phyloP scores from a whole-genome alignment of 2,113 vertebrate species.

The Pseudopodoces humilis region DNA sequence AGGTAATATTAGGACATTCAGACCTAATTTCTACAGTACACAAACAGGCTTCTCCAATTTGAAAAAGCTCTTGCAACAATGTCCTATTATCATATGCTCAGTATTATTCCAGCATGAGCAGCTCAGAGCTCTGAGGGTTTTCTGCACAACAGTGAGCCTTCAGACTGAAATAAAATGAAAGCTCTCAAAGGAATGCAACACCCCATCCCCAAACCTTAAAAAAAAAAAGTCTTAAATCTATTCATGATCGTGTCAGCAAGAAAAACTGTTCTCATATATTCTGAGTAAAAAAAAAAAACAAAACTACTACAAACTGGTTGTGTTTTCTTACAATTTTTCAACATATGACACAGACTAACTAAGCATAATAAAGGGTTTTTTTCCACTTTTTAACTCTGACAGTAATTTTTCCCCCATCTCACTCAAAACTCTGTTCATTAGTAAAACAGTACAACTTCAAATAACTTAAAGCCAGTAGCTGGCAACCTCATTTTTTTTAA shows the following conservation, averaged over 20 bases:
- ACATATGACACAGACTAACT: not conserved
- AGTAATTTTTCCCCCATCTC: not conserved
- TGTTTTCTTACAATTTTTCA: not conserved
- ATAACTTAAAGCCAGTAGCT: not conserved
- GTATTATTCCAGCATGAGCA: not conserved
- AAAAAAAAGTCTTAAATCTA: not conserved
- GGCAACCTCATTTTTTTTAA: not conserved
- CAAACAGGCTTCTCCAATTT: not conserved
- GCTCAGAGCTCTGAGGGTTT: not conserved
- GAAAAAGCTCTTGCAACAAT: slow-evolving; percentile 20
- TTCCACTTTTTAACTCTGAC: not conserved
- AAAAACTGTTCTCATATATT: not conserved
- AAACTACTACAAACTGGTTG: not conserved
- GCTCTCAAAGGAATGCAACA: not conserved
- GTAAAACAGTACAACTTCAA: not conserved
- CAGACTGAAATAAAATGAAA: not conserved
- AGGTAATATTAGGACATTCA: slow-evolving; percentile 36
- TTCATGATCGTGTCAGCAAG: not conserved
- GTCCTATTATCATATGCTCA: not conserved
- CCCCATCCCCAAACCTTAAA: not conserved
- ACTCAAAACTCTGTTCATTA: not conserved
- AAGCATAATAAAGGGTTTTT: not conserved
- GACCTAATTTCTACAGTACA: not conserved
- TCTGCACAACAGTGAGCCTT: not conserved
- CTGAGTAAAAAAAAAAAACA: not conserved